A percentile compares a stretch with the other conserved stretches of the same genome.
phyloP scores from a whole-genome alignment of 2,888 invertebrate species.

The Piscicola geometra region DNA sequence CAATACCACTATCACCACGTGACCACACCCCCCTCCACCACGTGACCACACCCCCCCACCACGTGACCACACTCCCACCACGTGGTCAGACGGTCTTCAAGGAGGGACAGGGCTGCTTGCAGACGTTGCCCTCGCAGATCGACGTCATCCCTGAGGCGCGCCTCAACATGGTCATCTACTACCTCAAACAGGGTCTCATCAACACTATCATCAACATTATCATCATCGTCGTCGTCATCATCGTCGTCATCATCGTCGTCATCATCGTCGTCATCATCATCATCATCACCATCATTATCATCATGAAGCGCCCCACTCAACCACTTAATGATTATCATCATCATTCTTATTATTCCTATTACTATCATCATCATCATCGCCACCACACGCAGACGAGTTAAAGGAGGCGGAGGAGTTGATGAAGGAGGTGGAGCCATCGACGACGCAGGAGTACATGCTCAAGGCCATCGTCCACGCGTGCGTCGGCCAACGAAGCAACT shows the following conservation, averaged over 20 bases:
- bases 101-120: slow-evolving; percentile 86
- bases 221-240: slow-evolving; percentile 12
- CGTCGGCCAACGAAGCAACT: slow-evolving; percentile 83
- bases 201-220: too few relatives aligned
- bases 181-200: slow-evolving; percentile 71
- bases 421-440: slow-evolving; percentile 84
- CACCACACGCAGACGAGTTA: slow-evolving; percentile 65
- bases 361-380: too few relatives aligned
- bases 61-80: too few relatives aligned
- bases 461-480: slow-evolving; percentile 74
- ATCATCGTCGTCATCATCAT: too few relatives aligned
- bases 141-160: slow-evolving; percentile 95
- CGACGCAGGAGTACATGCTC: slow-evolving; percentile 90
- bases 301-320: too few relatives aligned
- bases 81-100: slow-evolving; percentile 88
- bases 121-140: slow-evolving; percentile 81
- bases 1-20: too few relatives aligned
- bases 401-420: slow-evolving; percentile 81
- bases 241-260: slow-evolving; percentile 16
- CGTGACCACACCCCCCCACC: too few relatives aligned
- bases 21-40: too few relatives aligned
- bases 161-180: slow-evolving; percentile 88
- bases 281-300: too few relatives aligned
- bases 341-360: too few relatives aligned
- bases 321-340: too few relatives aligned